Evolutionary conservation across 2,888 invertebrate genomes (phyloP).

Genomic region (Drosophila ustulata): DNA sequence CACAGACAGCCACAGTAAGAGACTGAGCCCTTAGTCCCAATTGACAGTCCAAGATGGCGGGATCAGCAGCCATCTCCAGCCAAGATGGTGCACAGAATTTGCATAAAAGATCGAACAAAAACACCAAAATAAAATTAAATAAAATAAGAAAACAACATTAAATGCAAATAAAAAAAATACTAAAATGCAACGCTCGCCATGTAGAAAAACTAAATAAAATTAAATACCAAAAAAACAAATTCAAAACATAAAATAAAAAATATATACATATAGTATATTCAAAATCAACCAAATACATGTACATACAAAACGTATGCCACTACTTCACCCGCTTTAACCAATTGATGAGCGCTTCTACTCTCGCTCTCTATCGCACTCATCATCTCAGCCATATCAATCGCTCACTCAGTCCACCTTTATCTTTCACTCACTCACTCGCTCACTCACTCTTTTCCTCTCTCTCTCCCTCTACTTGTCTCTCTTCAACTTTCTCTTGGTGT

Average conservation of each 20-base stretch:
- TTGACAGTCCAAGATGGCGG: slow-evolving; percentile 73
- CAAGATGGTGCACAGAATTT: slow-evolving; percentile 68
- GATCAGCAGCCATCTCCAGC: slow-evolving; percentile 70
- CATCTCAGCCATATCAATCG: neutral
- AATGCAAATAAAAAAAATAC: neutral
- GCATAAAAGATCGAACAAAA: slow-evolving; percentile 66
- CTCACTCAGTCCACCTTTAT: neutral
- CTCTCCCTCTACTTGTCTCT: neutral
- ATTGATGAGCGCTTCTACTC: too few relatives aligned
- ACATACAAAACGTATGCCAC: neutral
- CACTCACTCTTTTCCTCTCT: slow-evolving; percentile 18
- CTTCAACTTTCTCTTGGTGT: slow-evolving; percentile 6
- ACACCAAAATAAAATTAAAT: neutral
- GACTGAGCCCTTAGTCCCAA: slow-evolving; percentile 42
- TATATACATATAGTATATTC: too few relatives aligned
- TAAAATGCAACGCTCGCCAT: too few relatives aligned
- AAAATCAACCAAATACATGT: too few relatives aligned
- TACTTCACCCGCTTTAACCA: slow-evolving; percentile 14
- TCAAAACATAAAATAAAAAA: too few relatives aligned
- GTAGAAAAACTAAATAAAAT: neutral
- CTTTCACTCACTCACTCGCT: neutral
- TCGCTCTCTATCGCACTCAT: neutral
- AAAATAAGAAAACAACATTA: neutral
- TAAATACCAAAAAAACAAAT: too few relatives aligned
- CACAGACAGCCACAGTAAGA: neutral